These are phyloP conservation scores for Drepanosiphum platanoidis DNA, from an alignment of 2,888 invertebrate genomes.

Conservation along the genomic window DNA sequence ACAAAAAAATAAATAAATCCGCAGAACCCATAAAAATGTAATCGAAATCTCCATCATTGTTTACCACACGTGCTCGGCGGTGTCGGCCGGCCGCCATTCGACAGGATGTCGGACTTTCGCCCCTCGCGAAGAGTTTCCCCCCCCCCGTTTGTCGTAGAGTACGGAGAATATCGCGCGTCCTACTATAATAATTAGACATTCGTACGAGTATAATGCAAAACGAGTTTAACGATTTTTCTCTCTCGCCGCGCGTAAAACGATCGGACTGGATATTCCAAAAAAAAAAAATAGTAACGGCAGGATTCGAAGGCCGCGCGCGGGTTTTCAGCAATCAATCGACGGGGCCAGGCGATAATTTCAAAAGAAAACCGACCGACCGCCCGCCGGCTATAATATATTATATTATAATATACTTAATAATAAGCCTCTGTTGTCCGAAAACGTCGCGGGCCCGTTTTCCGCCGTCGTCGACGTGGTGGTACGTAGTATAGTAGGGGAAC, in stretches of 20 bases:
- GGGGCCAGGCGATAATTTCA: slow-evolving; percentile 34
- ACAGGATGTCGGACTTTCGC: not conserved
- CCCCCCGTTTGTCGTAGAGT: too few relatives aligned
- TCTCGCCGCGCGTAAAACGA: too few relatives aligned
- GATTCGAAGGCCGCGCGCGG: too few relatives aligned
- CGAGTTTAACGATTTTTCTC: too few relatives aligned
- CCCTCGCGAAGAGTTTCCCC: too few relatives aligned
- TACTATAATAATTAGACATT: too few relatives aligned
- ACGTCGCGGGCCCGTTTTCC: not conserved
- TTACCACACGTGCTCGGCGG: not conserved
- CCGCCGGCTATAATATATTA: not conserved
- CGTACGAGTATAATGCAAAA: too few relatives aligned
- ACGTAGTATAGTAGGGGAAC: not conserved
- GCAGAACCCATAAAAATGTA: slow-evolving; percentile 18
- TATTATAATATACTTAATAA: not conserved
- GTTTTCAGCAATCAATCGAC: too few relatives aligned
- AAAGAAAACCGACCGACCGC: not conserved
- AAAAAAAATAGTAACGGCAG: too few relatives aligned
- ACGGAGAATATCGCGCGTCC: too few relatives aligned
- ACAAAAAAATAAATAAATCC: slow-evolving; percentile 19
- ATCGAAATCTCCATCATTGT: slow-evolving; percentile 24
- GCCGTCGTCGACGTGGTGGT: not conserved
- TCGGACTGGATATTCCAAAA: too few relatives aligned
- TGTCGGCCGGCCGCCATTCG: not conserved
- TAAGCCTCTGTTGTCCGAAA: not conserved